Conservation (phyloP, 2,797 vertebrate genomes). For the Tragelaphus eurycerus region DNA sequence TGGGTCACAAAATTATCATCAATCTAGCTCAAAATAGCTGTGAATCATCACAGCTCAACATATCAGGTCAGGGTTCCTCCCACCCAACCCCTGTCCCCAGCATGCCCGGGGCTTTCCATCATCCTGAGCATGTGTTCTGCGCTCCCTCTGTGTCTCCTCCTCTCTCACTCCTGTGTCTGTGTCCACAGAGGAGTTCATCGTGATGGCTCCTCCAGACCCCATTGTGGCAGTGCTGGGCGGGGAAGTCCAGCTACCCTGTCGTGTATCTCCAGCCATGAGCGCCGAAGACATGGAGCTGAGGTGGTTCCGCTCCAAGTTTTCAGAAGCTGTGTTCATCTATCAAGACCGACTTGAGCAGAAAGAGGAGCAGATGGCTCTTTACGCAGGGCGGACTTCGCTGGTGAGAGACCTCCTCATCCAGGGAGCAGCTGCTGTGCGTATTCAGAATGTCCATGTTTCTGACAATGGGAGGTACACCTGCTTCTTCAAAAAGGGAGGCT, state of each 20-base stretch:
- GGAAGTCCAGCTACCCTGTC: neutral
- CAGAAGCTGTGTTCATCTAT: neutral
- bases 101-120: rapidly evolving
- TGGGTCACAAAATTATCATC: neutral
- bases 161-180: neutral
- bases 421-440: neutral
- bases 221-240: neutral
- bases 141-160: rapidly evolving
- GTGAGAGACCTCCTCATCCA: neutral
- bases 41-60: too few species aligned
- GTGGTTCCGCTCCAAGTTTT: constrained; percentile 10
- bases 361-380: neutral
- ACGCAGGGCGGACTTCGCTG: neutral
- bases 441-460: neutral
- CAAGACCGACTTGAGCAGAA: neutral
- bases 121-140: rapidly evolving
- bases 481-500: constrained; percentile 18
- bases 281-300: neutral
- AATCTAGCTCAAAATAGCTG: rapidly evolving
- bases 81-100: rapidly evolving
- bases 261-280: neutral
- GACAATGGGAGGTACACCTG: neutral
- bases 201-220: neutral
- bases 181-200: constrained; percentile 23
- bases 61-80: too few species aligned